phyloP scores from a whole-genome alignment of 2,113 vertebrate genomes.

The Apodemus speciosus region DNA sequence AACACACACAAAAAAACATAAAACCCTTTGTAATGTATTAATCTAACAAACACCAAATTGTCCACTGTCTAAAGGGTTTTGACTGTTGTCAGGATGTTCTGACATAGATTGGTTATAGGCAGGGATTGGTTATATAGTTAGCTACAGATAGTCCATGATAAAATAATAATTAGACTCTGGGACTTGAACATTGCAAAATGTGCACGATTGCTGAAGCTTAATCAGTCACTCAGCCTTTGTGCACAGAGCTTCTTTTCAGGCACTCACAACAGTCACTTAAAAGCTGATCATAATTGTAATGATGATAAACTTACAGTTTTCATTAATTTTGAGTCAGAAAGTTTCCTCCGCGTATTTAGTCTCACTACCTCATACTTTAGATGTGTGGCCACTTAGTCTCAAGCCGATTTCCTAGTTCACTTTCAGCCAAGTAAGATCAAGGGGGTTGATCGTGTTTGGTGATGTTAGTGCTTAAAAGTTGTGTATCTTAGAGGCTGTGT shows the following conservation, averaged over 20 bases:
- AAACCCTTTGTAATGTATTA: no score
- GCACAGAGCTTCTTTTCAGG: not conserved
- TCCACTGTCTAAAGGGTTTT: not conserved
- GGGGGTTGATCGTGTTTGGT: no score
- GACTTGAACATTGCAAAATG: not conserved
- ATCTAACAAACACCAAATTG: no score
- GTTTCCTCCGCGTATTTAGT: not conserved
- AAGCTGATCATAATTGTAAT: no score
- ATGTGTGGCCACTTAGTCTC: no score
- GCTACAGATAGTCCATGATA: not conserved
- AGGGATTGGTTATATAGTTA: not conserved
- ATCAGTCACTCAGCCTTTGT: no score
- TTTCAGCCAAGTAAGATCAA: not conserved
- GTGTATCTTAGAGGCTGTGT: not conserved
- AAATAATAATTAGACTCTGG: not conserved
- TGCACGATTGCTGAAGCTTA: not conserved
- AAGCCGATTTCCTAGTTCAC: not conserved
- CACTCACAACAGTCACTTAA: not conserved
- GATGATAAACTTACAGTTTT: not conserved
- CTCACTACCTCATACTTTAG: not conserved
- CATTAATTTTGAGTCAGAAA: not conserved
- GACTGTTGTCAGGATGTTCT: not conserved
- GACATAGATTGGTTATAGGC: not conserved
- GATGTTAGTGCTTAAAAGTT: not conserved
- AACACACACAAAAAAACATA: not conserved